Percentiles rank a stretch among this genome's conserved stretches.
These are phyloP conservation scores for Propithecus coquereli DNA, from an alignment of 2,113 vertebrate genomes.

Conservation along the genomic window DNA sequence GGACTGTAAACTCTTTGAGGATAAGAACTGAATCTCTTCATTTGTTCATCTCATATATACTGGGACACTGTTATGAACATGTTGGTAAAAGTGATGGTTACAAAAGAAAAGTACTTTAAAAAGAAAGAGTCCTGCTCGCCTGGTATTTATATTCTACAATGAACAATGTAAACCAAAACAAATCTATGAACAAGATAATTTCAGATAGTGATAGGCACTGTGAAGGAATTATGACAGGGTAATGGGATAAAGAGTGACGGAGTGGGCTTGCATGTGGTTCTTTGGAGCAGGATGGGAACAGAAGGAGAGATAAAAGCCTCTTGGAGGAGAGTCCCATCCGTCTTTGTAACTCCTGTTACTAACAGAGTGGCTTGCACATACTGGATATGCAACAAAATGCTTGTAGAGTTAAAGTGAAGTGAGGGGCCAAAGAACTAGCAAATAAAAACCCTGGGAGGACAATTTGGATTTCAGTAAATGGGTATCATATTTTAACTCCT, in stretches of 20 bases:
- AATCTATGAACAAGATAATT: not conserved
- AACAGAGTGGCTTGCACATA: not conserved
- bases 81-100: not conserved
- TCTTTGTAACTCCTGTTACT: not conserved
- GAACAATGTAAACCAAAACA: not conserved
- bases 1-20: not conserved
- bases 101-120: not conserved
- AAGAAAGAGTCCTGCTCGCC: not conserved
- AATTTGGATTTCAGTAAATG: constrained; percentile 10
- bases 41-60: not conserved
- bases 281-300: not conserved
- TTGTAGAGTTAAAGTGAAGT: not conserved
- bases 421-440: not conserved
- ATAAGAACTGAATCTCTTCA: not conserved
- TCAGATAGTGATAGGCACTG: not conserved
- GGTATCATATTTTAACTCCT: not conserved
- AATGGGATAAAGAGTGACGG: not conserved
- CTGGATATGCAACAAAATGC: not conserved
- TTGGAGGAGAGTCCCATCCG: not conserved
- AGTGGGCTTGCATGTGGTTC: not conserved
- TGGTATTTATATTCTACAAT: not conserved
- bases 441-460: not conserved
- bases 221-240: not conserved
- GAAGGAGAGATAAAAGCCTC: no score
- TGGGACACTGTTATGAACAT: not conserved